Conservation (phyloP, 2,888 invertebrate species). For the Pyralis farinalis region DNA sequence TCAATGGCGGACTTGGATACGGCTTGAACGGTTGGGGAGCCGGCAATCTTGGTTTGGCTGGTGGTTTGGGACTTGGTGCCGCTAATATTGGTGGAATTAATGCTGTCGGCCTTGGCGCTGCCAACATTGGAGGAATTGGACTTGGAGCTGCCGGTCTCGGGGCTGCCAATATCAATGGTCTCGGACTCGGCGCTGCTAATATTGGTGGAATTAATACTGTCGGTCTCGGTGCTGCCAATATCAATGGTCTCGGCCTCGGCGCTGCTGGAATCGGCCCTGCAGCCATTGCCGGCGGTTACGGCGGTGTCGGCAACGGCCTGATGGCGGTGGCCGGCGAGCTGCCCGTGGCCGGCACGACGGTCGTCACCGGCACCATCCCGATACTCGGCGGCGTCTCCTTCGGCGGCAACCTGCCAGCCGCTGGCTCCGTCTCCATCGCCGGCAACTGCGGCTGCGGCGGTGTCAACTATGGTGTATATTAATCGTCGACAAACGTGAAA, state of each 20-base stretch:
- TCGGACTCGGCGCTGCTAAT: not conserved
- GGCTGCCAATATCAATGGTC: slow-evolving; percentile 4
- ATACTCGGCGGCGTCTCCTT: slow-evolving; percentile 33
- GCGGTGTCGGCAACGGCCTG: slow-evolving; percentile 18
- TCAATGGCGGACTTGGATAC: not conserved
- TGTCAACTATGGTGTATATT: slow-evolving; percentile 12
- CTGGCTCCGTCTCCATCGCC: slow-evolving; percentile 15
- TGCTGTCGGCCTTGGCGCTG: not conserved
- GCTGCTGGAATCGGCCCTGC: too few relatives aligned
- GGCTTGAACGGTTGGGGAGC: not conserved
- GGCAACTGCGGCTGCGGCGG: slow-evolving; percentile 16
- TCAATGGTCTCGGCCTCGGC: slow-evolving; percentile 11
- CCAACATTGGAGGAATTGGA: not conserved
- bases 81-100: slow-evolving; percentile 1
- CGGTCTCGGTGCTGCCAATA: not conserved
- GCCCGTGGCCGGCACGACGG: slow-evolving; percentile 11
- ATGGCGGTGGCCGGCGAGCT: slow-evolving; percentile 20
- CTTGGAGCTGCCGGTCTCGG: not conserved
- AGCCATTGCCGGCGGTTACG: not conserved
- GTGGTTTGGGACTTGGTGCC: slow-evolving; percentile 4
- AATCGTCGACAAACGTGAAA: too few relatives aligned
- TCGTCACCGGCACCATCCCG: slow-evolving; percentile 34
- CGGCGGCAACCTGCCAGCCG: slow-evolving; percentile 35
- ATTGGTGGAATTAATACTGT: not conserved
- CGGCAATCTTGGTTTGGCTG: slow-evolving; percentile 5